Evolutionary conservation across 2,113 vertebrate genomes (phyloP).

Genomic region (Ciconia boyciana): DNA sequence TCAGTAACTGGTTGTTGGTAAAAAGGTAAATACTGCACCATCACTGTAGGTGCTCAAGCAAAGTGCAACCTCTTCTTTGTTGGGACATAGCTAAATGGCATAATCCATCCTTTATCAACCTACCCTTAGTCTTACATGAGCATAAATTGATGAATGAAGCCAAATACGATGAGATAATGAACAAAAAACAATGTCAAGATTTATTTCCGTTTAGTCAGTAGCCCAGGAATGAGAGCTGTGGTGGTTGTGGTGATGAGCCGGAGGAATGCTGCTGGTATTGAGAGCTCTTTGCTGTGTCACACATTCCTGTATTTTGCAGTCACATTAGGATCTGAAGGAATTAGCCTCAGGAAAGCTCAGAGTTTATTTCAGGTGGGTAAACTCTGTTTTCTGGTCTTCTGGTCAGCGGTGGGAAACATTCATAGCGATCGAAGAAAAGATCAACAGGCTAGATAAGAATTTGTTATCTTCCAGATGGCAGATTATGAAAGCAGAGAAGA

Average conservation of each 20-base stretch:
- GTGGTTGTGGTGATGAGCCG: constrained; percentile 1
- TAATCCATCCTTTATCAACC: not conserved
- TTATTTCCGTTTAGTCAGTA: constrained; percentile 26
- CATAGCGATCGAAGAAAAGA: not conserved
- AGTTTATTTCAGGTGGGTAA: constrained; percentile 60
- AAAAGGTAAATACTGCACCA: not conserved
- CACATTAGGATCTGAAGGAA: constrained; percentile 36
- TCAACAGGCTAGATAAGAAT: not conserved
- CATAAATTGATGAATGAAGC: not conserved
- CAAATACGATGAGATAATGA: not conserved
- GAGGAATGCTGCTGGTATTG: constrained; percentile 55
- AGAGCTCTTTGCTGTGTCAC: constrained; percentile 53
- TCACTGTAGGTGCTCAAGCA: not conserved
- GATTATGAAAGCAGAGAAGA: constrained; percentile 45
- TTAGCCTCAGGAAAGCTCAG: constrained; percentile 47
- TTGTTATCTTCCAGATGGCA: constrained; percentile 51
- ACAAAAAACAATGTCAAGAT: constrained; percentile 33
- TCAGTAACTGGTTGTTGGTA: not conserved
- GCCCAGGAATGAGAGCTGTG: constrained; percentile 31
- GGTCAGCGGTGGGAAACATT: constrained; percentile 2
- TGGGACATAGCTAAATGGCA: not conserved
- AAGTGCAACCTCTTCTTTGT: not conserved
- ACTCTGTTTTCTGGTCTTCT: constrained; percentile 37
- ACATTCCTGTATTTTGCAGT: constrained; percentile 44
- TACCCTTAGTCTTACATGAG: not conserved